Evolutionary conservation across 2,797 vertebrate genomes (phyloP), one percentile per base, ranked within the genome.

Genomic region (Betta splendens): DNA sequence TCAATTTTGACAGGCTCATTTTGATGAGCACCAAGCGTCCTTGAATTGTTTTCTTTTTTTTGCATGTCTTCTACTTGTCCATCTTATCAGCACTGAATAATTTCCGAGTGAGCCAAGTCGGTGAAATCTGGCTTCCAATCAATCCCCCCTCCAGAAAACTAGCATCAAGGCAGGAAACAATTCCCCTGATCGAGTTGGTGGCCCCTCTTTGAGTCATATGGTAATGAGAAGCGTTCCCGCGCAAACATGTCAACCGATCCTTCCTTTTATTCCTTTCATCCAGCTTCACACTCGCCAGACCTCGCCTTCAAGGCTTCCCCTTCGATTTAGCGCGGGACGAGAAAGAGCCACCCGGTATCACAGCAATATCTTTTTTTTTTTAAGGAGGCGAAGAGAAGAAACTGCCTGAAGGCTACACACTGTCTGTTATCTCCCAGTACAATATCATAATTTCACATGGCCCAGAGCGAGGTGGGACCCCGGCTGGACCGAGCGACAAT

Each of bases 361-460:
- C 68, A 81, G 85, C 75, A 79, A 87, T 85, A 87, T 89, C 83
- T 83, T 85, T 88, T 89, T 87, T n/a, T 85, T 88, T 89, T 87
- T 88, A 86, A 86, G 79, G 84, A 87, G 85, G 82, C 76, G 76
- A 85, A 83, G 81, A 60, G 58, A 75, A 81, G 75, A 84, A 77
- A 79, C 40, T 60, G 85, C 89, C 91, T 85, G 73, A 72, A 92
- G 90, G 89, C 86, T 86, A 85, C 82, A 85, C 64, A 71, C 75
- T 81, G 72, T 83, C 84, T 85, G 83, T 83, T 91, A 90, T 89
- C 87, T 89, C 80, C 72, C 53, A 61, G 80, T 85, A 83, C 85
- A 85, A 86, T 76, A 75, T 87, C 78, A 90, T 90, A 62, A 90
- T 86, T 89, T 81, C 84, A 85, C 78, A 84, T 75, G 45, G 85